Evolutionary conservation across 2,888 invertebrate genomes (phyloP), one percentile per base, ranked within the genome.

Genomic region (Epirrita christyi): DNA sequence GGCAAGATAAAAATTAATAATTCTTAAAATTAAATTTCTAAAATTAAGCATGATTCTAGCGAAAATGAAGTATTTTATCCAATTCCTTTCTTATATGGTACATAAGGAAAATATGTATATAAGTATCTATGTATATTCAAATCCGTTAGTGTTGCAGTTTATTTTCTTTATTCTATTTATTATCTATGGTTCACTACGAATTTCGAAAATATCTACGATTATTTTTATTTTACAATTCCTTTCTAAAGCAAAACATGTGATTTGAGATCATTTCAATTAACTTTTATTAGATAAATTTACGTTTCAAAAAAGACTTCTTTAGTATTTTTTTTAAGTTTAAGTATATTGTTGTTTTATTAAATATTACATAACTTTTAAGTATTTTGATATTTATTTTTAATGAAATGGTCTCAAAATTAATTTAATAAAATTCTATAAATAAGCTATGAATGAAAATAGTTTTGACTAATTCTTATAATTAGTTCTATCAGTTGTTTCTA

Each of bases 91-190:
- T 54, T 67, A 67, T 63, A 64, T 67, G 44, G 59, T 67, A 64
- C 64, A 64, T 43, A 55, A 64, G 62, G 61, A 61, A n/a, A 63
- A 59, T 55, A 36, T 50, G 28, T 52, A 48, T 54, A 42, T 61
- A 42, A 43, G 37, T 48, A 48, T 50, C 75, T 65, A 72, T 61
- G 66, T 57, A 48, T 69, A 81, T 81, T 90, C 90, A 91, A 91
- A 91, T 91, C 90, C 90, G 62, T 90, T 84, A 88, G 90, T 90
- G 90, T 78, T 90, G 89, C 89, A 90, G 89, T 87, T 81, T 72
- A 76, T 67, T 71, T 78, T 77, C 64, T 70, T 70, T 76, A 71
- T 52, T 55, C 55, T 61, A 63, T 58, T 72, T 73, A 68, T 66
- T 66, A 70, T 71, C 77, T 83, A 83, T 80, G 68, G 67, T 64